These are phyloP conservation scores for Ispidina picta DNA, from an alignment of 2,797 vertebrate genomes.

Conservation along the genomic window DNA sequence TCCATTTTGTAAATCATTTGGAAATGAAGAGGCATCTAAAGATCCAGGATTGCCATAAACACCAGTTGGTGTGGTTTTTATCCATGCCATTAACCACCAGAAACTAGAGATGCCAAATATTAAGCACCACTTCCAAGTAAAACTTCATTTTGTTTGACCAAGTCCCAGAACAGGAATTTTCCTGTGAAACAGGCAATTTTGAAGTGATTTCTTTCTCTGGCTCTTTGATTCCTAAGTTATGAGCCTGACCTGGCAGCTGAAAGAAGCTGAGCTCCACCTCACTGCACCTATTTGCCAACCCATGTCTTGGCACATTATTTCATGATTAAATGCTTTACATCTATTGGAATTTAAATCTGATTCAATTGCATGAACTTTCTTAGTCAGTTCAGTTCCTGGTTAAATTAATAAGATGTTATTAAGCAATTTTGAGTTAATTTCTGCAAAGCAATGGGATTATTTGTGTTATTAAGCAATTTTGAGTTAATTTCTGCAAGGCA, in stretches of 20 bases:
- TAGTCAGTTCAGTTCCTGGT: not conserved
- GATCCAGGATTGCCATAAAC: not conserved
- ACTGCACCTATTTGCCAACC: not conserved
- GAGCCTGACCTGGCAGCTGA: not conserved
- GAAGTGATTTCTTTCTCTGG: not conserved
- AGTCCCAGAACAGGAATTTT: slow-evolving; percentile 1
- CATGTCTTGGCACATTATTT: not conserved
- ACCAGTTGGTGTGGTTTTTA: not conserved
- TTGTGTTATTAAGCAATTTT: not conserved
- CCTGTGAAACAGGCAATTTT: not conserved
- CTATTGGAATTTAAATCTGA: not conserved
- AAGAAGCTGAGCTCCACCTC: not conserved
- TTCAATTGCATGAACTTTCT: not conserved
- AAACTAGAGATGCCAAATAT: not conserved
- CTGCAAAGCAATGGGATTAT: not conserved
- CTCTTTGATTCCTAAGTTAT: not conserved
- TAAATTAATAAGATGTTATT: not conserved
- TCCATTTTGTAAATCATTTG: not conserved
- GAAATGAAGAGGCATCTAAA: not conserved
- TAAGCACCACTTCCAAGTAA: not conserved
- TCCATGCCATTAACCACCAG: not conserved
- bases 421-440: not conserved
- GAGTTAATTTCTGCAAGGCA: not conserved
- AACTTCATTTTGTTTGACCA: not conserved
- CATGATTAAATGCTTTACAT: not conserved